These are phyloP conservation scores for Leptopilina drosophilae DNA, from an alignment of 2,888 invertebrate genomes.

Conservation along the genomic window DNA sequence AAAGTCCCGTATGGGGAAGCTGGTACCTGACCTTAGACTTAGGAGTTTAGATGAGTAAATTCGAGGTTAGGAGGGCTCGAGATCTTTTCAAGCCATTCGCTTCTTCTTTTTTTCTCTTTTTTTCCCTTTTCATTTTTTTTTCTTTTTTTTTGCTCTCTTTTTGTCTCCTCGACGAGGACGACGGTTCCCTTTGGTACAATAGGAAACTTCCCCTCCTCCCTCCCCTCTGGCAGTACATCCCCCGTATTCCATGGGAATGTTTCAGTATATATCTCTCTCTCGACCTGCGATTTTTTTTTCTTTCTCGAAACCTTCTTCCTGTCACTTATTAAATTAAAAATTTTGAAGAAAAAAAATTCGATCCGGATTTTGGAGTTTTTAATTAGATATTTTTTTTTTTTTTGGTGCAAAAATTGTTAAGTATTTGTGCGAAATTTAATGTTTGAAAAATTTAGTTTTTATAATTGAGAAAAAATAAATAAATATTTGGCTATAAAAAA, in stretches of 20 bases:
- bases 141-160: constrained; percentile 30
- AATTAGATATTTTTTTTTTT: neutral
- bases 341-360: neutral
- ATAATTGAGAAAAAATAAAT: too few species aligned
- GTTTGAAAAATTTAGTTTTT: too few species aligned
- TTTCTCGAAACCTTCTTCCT: constrained; percentile 3
- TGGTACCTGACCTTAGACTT: constrained; percentile 40
- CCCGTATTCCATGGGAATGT: constrained; percentile 48
- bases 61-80: constrained; percentile 43
- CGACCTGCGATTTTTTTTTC: constrained; percentile 9
- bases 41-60: constrained; percentile 32
- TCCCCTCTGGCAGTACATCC: neutral
- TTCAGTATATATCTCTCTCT: constrained; percentile 8
- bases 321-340: neutral
- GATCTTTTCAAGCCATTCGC: constrained; percentile 41
- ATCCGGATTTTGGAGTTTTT: constrained; percentile 18
- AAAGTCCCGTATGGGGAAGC: constrained; percentile 46
- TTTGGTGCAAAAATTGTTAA: too few species aligned
- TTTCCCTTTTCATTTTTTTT: constrained; percentile 1
- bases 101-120: constrained; percentile 43
- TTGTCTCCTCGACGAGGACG: constrained; percentile 26
- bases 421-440: too few species aligned
- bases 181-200: constrained; percentile 41
- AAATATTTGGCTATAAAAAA: too few species aligned
- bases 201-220: neutral